Base-by-base conservation (phyloP, 2,888 invertebrate genomes). In the Calephelis perditalis region DNA sequence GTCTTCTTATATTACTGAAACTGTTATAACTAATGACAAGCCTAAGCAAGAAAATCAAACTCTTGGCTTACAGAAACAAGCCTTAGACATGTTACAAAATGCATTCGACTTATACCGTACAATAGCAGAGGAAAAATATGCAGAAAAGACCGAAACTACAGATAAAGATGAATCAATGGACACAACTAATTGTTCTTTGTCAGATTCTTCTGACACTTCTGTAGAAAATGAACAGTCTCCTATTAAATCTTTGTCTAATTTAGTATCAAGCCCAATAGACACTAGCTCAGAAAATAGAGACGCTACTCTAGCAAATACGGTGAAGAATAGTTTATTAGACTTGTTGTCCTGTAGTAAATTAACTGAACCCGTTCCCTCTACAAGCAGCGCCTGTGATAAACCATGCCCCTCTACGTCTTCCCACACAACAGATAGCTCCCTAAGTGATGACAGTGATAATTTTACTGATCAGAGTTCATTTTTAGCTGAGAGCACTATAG, bases 241-340 rank as follows among this genome's bases (percentile, higher is more conserved):
- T 58, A 93, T 93, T 37, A 93, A 93, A 76, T 93, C 93, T 61
- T 79, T 93, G 64, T 93, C 93, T 58, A 93, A 93, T 78, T 84
- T 93, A 72, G 93, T 93, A 63, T 92, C 92, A 71, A 92, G 87
- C 85, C 92, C 88, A 49, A 81, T 89, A 70, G 84, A 86, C 68
- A 69, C 79, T 56, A 72, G 77, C 62, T 70, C 80, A 57, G 79
- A 83, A 52, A 79, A 70, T 63, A 75, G 75, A 65, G 78, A 85
- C 66, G 76, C 77, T 40, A 59, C 77, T 45, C 75, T 85, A 66
- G 78, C 82, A 52, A 84, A 82, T 68, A 74, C 83, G 65, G 85
- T 86, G 37, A 88, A 87, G 76, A 86, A 76, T 76, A 87, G 84
- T 74, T 77, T 90, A 73, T 81, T 88, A 76, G 86, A 87, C 61